Conservation (phyloP, 2,113 vertebrate genomes). For the Cathartes aura region DNA sequence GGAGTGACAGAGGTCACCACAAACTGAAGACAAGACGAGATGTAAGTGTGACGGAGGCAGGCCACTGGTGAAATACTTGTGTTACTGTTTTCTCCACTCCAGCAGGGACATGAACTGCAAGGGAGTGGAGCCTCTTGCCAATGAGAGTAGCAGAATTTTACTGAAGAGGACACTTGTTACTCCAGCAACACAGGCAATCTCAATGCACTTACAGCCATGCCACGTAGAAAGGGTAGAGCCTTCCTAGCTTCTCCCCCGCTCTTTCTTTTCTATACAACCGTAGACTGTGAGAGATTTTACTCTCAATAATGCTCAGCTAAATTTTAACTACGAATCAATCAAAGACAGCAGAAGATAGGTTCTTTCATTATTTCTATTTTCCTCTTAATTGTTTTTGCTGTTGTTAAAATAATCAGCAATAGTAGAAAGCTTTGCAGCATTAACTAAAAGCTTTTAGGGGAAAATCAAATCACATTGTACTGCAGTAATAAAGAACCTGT, state of each 20-base stretch:
- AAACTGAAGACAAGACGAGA: not conserved
- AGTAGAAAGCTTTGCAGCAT: not conserved
- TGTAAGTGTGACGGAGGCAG: not conserved
- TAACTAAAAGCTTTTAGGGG: not conserved
- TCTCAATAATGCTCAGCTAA: not conserved
- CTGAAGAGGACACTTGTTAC: not conserved
- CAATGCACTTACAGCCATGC: not conserved
- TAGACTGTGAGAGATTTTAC: not conserved
- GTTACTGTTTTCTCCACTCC: not conserved
- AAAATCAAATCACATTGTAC: not conserved
- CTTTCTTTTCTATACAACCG: not conserved
- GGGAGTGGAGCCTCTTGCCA: not conserved
- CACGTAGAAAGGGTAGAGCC: fast-evolving
- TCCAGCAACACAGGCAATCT: not conserved
- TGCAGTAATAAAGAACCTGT: not conserved
- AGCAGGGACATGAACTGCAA: not conserved
- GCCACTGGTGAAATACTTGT: not conserved
- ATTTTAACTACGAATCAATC: not conserved
- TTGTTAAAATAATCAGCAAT: not conserved
- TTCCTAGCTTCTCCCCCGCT: not conserved
- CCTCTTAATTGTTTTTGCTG: not conserved
- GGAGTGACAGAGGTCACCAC: not conserved
- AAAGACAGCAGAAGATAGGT: not conserved
- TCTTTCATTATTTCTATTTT: not conserved
- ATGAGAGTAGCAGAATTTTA: not conserved